phyloP scores from a whole-genome alignment of 2,797 vertebrate species.

The Rhabdomys pumilio region DNA sequence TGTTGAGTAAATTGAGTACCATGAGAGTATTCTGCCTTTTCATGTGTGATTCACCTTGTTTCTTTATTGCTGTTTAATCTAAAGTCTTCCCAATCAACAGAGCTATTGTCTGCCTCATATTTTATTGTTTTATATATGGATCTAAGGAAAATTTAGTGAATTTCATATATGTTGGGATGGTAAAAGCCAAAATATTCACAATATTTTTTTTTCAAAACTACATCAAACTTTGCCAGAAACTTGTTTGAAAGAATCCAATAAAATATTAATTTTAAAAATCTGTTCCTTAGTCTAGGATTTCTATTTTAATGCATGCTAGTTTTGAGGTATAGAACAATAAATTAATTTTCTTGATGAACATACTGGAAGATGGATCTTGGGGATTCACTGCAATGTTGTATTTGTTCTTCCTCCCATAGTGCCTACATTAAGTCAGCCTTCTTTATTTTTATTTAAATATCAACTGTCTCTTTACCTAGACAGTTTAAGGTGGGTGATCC shows the following conservation, averaged over 20 bases:
- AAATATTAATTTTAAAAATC: not conserved
- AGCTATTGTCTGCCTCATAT: not conserved
- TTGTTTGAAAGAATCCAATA: not conserved
- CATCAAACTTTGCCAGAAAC: slow-evolving; percentile 16
- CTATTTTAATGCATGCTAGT: slow-evolving; percentile 8
- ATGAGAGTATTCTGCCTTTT: not conserved
- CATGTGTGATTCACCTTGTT: not conserved
- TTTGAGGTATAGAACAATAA: not conserved
- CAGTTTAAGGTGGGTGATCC: not conserved
- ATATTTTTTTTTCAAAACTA: slow-evolving; percentile 54
- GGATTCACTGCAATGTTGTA: no score
- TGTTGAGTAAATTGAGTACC: not conserved
- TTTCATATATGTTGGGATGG: not conserved
- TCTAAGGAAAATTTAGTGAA: not conserved
- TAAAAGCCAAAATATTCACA: not conserved
- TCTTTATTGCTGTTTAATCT: not conserved
- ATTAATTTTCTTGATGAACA: not conserved
- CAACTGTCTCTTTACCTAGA: not conserved
- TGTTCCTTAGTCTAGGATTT: not conserved
- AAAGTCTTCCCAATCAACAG: not conserved
- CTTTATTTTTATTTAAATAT: not conserved
- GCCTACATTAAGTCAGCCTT: not conserved
- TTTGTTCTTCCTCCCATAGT: not conserved
- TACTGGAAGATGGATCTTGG: not conserved
- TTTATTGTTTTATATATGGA: not conserved